A percentile compares a stretch with the other conserved stretches of the same genome.
Conservation (phyloP, 2,888 invertebrate genomes). For the Acronicta psi region DNA sequence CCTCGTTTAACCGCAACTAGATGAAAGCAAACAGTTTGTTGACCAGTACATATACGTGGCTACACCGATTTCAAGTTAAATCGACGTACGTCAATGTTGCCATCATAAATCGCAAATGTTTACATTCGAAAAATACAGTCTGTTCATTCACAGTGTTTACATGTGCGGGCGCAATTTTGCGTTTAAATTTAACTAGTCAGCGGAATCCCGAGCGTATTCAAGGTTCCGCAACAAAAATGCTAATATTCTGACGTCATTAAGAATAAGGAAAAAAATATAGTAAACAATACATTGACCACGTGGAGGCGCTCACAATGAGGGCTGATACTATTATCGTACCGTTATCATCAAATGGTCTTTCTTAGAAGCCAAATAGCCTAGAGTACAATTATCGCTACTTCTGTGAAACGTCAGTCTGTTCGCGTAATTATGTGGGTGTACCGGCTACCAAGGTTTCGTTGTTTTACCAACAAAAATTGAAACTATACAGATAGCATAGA, state of each 20-base stretch:
- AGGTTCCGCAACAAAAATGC: constrained; percentile 43
- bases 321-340: constrained; percentile 79
- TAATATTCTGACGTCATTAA: constrained; percentile 38
- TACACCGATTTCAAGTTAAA: constrained; percentile 28
- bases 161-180: constrained; percentile 22
- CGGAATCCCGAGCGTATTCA: constrained; percentile 41
- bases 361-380: constrained; percentile 73
- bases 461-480: constrained; percentile 45
- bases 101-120: constrained; percentile 41
- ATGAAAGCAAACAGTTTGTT: constrained; percentile 13
- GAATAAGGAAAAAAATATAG: constrained; percentile 53
- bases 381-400: constrained; percentile 79
- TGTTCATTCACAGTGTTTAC: constrained; percentile 51
- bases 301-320: constrained; percentile 60
- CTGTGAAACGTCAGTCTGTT: constrained; percentile 73
- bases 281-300: constrained; percentile 61
- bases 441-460: constrained; percentile 41
- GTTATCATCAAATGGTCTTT: constrained; percentile 80
- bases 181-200: constrained; percentile 43
- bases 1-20: constrained; percentile 1
- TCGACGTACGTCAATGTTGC: constrained; percentile 37
- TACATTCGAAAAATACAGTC: constrained; percentile 45
- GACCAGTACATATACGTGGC: constrained; percentile 21
- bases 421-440: constrained; percentile 68
- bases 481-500: constrained; percentile 44